phyloP scores from a whole-genome alignment of 2,113 vertebrate genomes.

The Bettongia penicillata region DNA sequence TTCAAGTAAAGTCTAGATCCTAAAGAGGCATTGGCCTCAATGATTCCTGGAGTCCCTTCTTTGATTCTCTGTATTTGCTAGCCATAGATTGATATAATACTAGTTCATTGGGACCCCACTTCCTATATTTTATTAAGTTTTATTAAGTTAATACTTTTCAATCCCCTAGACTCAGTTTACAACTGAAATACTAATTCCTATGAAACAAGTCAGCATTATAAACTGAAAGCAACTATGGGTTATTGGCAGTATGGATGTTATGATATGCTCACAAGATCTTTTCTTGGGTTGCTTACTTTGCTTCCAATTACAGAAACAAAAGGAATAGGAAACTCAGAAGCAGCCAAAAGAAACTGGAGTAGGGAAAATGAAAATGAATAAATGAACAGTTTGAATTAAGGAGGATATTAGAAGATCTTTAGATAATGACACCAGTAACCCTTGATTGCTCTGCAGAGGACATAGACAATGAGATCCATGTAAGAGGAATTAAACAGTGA shows the following conservation, averaged over 20 bases:
- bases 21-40: too few species aligned
- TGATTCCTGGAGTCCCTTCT: too few species aligned
- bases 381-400: slow-evolving; percentile 27
- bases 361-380: slow-evolving; percentile 52
- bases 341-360: slow-evolving; percentile 18
- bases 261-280: slow-evolving; percentile 6
- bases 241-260: background rate
- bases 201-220: slow-evolving; percentile 35
- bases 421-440: slow-evolving; percentile 31
- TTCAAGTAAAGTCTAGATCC: background rate
- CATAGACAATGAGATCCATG: slow-evolving; percentile 35
- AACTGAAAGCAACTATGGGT: background rate
- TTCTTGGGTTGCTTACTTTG: slow-evolving; percentile 47
- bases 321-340: slow-evolving; percentile 8
- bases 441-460: background rate
- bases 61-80: background rate
- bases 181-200: slow-evolving; percentile 57
- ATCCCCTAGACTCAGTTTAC: slow-evolving; percentile 46
- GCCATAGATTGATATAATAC: background rate
- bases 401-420: background rate
- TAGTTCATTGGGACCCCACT: background rate
- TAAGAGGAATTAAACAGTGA: slow-evolving; percentile 40
- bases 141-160: slow-evolving; percentile 49
- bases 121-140: background rate
- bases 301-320: slow-evolving; percentile 39